Evolutionary conservation across 2,113 vertebrate species (phyloP), one percentile per base, ranked within the genome.

Genomic region (Vireo altiloquus): DNA sequence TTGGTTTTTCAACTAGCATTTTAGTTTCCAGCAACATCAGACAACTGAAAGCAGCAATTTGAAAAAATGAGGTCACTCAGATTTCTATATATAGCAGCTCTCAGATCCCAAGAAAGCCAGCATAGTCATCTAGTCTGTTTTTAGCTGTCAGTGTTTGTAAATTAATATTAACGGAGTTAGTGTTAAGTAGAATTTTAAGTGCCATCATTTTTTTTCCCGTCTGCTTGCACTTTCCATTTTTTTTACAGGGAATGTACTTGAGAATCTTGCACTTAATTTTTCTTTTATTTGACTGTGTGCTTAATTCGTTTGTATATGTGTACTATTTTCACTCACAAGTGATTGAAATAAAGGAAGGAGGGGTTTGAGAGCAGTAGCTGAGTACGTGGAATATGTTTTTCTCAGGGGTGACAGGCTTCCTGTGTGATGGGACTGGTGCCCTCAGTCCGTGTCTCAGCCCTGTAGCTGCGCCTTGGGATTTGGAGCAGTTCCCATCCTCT

Each of bases 71-170:
- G 66, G 70, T 70, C 78, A 11, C 66, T 95, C 49, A 25, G 30
- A 42, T 94, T 97, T 81, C 72, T 95, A 66, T 95, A 84, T 82
- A 83, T 97, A 96, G 70, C 52, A 82, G 59, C 66, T 65, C 66
- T 95, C 33, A 82, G 77, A 77, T 65, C 61, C 59, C 80, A 63
- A 88, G 92, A 75, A 81, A 66, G 81, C n/a, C 13, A 72, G 42
- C 61, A 44, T 40, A 83, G 69, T 93, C 57, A 87, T 80, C 46
- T 22, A 72, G 60, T 35, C 92, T 95, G 56, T 25, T 94, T 96
- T 97, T 87, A 95, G 90, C 65, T 56, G 15, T 85, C 78, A 83
- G 8, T 60, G 27, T 89, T 94, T 95, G 70, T 94, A 95, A 96
- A 90, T 94, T 78, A 85, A 57, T 87, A 84, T 81, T 81, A 94